Percentiles rank a stretch among this genome's conserved stretches.
phyloP scores from a whole-genome alignment of 30 jellyfish, hydroid and myxozoan genomes.

The Nemopilema nomurai region DNA sequence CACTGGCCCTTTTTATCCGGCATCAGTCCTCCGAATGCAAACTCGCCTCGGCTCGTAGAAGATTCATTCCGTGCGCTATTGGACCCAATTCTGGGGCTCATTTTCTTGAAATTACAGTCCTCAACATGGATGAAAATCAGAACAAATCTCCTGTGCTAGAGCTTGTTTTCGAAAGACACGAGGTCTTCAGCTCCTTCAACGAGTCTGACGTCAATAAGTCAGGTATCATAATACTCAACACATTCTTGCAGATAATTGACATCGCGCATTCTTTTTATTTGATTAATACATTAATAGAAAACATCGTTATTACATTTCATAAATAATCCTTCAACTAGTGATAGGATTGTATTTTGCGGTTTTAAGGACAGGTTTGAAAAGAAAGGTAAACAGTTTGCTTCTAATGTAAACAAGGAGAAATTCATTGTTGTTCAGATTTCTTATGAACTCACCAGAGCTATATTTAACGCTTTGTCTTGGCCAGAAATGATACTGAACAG shows the following conservation, averaged over 20 bases:
- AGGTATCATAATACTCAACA: background rate
- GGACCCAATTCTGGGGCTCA: background rate
- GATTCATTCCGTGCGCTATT: background rate
- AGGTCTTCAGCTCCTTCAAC: constrained; percentile 28
- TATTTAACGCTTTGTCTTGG: too few relatives aligned
- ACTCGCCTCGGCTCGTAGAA: too few relatives aligned
- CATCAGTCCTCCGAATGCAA: too few relatives aligned
- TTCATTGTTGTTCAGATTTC: background rate
- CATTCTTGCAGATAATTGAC: too few relatives aligned
- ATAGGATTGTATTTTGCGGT: too few relatives aligned
- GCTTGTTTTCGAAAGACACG: constrained; percentile 31
- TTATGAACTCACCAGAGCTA: too few relatives aligned
- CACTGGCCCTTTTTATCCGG: too few relatives aligned
- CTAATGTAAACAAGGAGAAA: background rate
- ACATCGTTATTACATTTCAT: too few relatives aligned
- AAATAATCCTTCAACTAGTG: too few relatives aligned
- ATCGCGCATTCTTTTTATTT: too few relatives aligned
- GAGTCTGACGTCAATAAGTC: background rate
- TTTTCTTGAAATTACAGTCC: background rate
- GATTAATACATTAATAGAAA: too few relatives aligned
- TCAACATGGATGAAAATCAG: background rate
- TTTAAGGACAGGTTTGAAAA: background rate
- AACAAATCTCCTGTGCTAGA: background rate
- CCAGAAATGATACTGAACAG: too few relatives aligned
- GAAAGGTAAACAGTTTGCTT: background rate